Evolutionary conservation across 1,140 invertebrate species (phyloP).

Genomic region (Drosophila arizonae): DNA sequence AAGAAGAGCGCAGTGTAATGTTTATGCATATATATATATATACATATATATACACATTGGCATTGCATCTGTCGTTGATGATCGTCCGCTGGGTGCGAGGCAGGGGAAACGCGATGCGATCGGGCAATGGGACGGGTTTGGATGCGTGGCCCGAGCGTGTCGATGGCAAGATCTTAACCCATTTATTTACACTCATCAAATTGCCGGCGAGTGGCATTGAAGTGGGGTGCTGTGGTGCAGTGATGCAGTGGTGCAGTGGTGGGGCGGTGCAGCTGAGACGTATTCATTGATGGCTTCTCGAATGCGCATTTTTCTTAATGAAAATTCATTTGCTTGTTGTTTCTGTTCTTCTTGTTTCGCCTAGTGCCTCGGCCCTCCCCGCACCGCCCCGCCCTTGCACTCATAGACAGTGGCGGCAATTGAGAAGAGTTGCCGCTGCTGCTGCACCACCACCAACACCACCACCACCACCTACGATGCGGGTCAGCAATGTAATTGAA

Average conservation of each 20-base stretch:
- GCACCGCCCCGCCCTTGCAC: neutral
- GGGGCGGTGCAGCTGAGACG: neutral
- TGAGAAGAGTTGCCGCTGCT: conserved; percentile 28
- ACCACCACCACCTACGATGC: conserved; percentile 5
- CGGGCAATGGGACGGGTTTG: conserved; percentile 2
- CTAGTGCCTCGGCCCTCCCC: neutral
- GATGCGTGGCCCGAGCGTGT: conserved; percentile 7
- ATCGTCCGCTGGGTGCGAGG: neutral
- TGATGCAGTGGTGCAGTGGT: neutral
- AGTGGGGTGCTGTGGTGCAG: no score
- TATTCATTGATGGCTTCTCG: conserved; percentile 49
- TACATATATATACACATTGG: neutral
- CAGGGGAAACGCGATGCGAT: conserved; percentile 16
- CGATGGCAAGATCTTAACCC: conserved; percentile 18
- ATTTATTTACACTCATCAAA: conserved; percentile 33
- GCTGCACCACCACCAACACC: neutral
- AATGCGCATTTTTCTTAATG: conserved; percentile 56
- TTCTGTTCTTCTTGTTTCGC: conserved; percentile 11
- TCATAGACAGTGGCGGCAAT: conserved; percentile 31
- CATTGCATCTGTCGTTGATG: neutral
- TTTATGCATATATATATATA: no score
- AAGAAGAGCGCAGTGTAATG: no score
- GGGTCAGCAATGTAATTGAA: conserved; percentile 52
- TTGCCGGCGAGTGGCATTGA: conserved; percentile 9
- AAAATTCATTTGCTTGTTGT: conserved; percentile 44